Evolutionary conservation across 1,140 invertebrate species (phyloP).

Genomic region (Lasaia peninsularis): DNA sequence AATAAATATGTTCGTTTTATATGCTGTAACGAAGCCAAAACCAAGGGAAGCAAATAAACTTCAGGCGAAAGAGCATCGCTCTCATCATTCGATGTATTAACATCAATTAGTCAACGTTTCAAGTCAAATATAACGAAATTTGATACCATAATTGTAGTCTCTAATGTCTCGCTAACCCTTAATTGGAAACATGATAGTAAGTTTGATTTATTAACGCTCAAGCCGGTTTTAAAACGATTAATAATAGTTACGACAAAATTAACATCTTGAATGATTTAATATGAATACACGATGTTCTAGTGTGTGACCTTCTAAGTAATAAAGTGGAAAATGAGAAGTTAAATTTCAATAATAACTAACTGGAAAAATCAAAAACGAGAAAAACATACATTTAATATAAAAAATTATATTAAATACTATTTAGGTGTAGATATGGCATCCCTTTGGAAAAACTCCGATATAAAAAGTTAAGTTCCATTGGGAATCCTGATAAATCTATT

Average conservation of each 20-base stretch:
- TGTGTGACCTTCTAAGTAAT: no score
- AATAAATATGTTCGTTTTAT: conserved; percentile 22
- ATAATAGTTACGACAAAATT: conserved; percentile 9
- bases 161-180: conserved; percentile 35
- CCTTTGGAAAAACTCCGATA: no score
- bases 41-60: conserved; percentile 27
- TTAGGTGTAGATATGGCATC: no score
- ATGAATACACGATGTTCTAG: no score
- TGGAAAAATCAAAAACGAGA: no score
- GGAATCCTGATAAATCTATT: no score
- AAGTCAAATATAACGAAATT: conserved; percentile 52
- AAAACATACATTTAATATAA: no score
- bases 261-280: conserved; percentile 5
- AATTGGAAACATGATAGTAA: conserved; percentile 36
- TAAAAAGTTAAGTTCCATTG: no score
- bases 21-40: conserved; percentile 18
- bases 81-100: conserved; percentile 55
- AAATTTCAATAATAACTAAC: no score
- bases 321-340: no score
- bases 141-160: conserved; percentile 33
- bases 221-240: conserved; percentile 15
- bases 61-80: conserved; percentile 52
- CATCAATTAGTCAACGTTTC: conserved; percentile 58
- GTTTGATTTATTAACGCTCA: conserved; percentile 29
- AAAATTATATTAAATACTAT: no score